Percentiles rank a stretch among this genome's conserved stretches.
These are phyloP conservation scores for Camponotus floridanus DNA, from an alignment of 1,140 invertebrate species.

Conservation along the genomic window DNA sequence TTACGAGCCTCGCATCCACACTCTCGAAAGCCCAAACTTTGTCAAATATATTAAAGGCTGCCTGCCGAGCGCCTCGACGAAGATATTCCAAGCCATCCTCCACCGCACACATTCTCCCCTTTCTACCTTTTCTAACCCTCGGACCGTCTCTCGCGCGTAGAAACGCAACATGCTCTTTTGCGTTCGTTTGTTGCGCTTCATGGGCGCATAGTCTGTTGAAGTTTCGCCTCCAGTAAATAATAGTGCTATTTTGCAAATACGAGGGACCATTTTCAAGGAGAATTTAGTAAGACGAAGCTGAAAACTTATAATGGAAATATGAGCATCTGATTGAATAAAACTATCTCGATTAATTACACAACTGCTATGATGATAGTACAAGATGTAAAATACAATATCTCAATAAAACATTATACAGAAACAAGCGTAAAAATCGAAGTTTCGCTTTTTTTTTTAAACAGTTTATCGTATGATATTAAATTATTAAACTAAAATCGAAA, in stretches of 20 bases:
- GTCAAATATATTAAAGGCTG: conserved; percentile 76
- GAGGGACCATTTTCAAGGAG: not conserved
- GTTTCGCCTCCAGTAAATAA: conserved; percentile 50
- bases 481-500: no score
- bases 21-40: conserved; percentile 72
- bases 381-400: not conserved
- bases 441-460: not conserved
- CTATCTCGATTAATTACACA: not conserved
- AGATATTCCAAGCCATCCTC: conserved; percentile 63
- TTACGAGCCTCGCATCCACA: conserved; percentile 67
- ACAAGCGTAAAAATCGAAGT: not conserved
- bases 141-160: conserved; percentile 17
- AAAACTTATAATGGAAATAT: not conserved
- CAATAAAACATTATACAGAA: not conserved
- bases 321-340: not conserved
- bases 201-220: conserved; percentile 31
- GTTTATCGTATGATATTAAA: not conserved
- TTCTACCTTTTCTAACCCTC: not conserved
- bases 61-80: conserved; percentile 66
- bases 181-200: conserved; percentile 41
- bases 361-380: not conserved
- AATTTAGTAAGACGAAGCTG: not conserved
- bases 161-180: conserved; percentile 59
- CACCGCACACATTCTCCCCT: conserved; percentile 3
- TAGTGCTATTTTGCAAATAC: not conserved